A percentile compares a stretch with the other conserved stretches of the same genome.
phyloP scores from a whole-genome alignment of 2,797 vertebrate species.

The Carduelis carduelis region DNA sequence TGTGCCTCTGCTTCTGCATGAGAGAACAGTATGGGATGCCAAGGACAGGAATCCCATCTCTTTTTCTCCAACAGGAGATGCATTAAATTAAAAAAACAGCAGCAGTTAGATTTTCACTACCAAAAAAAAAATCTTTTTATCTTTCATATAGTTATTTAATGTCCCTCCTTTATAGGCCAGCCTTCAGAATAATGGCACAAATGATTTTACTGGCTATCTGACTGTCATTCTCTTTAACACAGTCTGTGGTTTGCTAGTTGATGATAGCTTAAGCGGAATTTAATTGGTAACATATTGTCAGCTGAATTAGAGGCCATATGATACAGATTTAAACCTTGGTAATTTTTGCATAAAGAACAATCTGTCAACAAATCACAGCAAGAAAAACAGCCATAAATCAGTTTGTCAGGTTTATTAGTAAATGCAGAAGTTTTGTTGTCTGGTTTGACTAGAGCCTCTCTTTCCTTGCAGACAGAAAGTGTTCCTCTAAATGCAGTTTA shows the following conservation, averaged over 20 bases:
- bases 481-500: constrained; percentile 21
- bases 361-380: constrained; percentile 74
- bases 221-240: constrained; percentile 66
- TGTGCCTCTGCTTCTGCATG: neutral
- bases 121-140: neutral
- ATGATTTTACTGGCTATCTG: constrained; percentile 65
- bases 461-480: constrained; percentile 47
- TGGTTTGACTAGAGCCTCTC: constrained; percentile 32
- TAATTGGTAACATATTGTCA: constrained; percentile 81
- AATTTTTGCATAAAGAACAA: constrained; percentile 79
- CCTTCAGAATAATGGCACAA: constrained; percentile 33
- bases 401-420: constrained; percentile 75
- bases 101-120: neutral
- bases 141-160: neutral
- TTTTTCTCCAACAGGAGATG: neutral
- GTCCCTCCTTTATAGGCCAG: neutral
- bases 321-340: constrained; percentile 78
- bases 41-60: neutral
- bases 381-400: constrained; percentile 73
- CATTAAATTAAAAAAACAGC: neutral
- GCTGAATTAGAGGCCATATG: constrained; percentile 78
- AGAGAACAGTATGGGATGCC: neutral
- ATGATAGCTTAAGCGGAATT: constrained; percentile 75
- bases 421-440: constrained; percentile 59
- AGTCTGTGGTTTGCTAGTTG: constrained; percentile 66